Percentiles rank a stretch among this genome's conserved stretches.
Conservation (phyloP, 2,797 vertebrate genomes). For the Syndactyla subalaris region DNA sequence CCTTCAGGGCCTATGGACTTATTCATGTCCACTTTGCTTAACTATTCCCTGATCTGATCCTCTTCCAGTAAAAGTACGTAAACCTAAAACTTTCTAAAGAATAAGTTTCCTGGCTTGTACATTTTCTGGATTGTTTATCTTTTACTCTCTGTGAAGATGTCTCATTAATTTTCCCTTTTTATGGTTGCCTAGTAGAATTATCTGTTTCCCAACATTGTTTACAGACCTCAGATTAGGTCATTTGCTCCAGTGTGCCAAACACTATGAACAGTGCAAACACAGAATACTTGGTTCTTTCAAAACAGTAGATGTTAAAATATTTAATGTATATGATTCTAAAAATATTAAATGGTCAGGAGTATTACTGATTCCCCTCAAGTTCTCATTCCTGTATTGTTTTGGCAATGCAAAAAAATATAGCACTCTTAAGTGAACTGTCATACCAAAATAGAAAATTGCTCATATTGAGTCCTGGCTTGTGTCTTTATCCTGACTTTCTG, state of each 20-base stretch:
- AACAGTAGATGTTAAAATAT: neutral
- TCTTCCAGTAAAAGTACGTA: neutral
- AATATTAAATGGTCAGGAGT: fast-evolving
- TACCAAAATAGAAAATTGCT: neutral
- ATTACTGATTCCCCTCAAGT: neutral
- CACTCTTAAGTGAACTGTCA: neutral
- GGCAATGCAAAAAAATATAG: neutral
- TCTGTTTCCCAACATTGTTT: neutral
- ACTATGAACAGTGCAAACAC: neutral
- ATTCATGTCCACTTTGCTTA: neutral
- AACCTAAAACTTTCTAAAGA: neutral
- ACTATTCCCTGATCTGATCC: neutral
- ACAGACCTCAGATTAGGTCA: neutral
- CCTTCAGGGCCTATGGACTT: neutral
- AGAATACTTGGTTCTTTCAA: neutral
- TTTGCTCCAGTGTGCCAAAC: neutral
- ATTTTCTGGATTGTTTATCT: neutral
- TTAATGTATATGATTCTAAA: neutral
- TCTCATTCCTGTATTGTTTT: neutral
- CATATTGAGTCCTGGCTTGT: neutral
- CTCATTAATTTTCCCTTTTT: conserved; percentile 13
- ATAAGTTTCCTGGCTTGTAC: neutral
- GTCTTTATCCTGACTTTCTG: neutral
- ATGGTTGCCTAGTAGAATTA: neutral
- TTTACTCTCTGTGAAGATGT: neutral